Evolutionary conservation across 2,797 vertebrate genomes (phyloP).

Genomic region (Remorina albescens): DNA sequence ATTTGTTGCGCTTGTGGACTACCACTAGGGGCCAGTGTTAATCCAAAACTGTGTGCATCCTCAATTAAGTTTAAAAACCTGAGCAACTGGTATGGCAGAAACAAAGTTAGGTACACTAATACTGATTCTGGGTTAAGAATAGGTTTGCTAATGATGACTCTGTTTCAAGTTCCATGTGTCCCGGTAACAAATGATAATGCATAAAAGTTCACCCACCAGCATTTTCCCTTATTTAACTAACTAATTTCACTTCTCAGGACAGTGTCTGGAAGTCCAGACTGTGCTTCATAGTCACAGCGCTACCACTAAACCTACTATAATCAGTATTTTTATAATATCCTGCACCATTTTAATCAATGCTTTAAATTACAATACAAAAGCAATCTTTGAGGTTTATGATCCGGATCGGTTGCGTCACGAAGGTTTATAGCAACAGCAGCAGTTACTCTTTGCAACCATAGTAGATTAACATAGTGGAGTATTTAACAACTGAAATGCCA

Average conservation of each 20-base stretch:
- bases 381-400: not conserved
- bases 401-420: too few relatives aligned
- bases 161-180: not conserved
- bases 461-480: too few relatives aligned
- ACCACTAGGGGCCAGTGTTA: constrained; percentile 16
- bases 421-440: too few relatives aligned
- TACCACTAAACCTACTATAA: too few relatives aligned
- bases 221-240: not conserved
- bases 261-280: not conserved
- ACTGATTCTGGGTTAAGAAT: too few relatives aligned
- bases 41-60: not conserved
- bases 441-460: too few relatives aligned
- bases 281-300: not conserved
- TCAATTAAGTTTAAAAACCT: not conserved
- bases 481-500: too few relatives aligned
- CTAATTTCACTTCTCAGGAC: not conserved
- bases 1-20: not conserved
- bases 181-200: not conserved
- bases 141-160: not conserved
- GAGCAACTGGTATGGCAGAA: not conserved
- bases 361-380: not conserved
- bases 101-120: not conserved
- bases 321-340: too few relatives aligned
- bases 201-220: too few relatives aligned
- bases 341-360: not conserved